phyloP scores from a whole-genome alignment of 2,797 vertebrate genomes.

The Scolopax bukidnonensis region DNA sequence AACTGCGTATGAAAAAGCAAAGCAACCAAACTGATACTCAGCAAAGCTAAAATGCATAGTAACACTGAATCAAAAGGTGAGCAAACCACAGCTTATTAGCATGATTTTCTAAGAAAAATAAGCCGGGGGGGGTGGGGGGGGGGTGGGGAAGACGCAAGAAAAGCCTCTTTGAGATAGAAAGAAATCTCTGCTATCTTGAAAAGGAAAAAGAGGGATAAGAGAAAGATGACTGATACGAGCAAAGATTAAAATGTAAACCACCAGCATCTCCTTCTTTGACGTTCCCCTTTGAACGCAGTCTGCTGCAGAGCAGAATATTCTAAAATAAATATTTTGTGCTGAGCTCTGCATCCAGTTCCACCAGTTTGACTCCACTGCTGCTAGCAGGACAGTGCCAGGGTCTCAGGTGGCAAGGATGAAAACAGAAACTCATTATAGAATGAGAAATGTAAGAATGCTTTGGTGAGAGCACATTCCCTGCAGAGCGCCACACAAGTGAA shows the following conservation, averaged over 20 bases:
- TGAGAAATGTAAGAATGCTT: constrained; percentile 44
- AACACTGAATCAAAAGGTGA: constrained; percentile 55
- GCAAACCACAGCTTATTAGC: constrained; percentile 27
- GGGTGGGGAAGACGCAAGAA: neutral
- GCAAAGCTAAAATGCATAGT: constrained; percentile 52
- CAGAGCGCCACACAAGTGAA: constrained; percentile 25
- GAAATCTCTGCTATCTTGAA: neutral
- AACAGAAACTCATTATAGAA: constrained; percentile 60
- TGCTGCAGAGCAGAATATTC: constrained; percentile 29
- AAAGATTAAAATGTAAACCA: constrained; percentile 24
- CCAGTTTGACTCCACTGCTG: neutral
- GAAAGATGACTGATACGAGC: constrained; percentile 7
- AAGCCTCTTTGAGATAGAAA: neutral
- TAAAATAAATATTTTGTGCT: constrained; percentile 55
- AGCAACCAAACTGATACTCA: constrained; percentile 44
- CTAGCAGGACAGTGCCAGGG: neutral
- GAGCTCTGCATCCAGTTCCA: constrained; percentile 12
- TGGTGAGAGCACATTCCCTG: neutral
- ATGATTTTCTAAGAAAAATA: constrained; percentile 26
- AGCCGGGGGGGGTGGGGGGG: accelerated
- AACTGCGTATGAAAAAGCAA: constrained; percentile 62
- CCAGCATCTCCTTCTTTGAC: neutral
- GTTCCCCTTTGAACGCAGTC: neutral
- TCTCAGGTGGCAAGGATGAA: constrained; percentile 44
- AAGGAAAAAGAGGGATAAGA: neutral